Evolutionary conservation across 2,113 vertebrate genomes (phyloP).

Genomic region (Tinamus guttatus): DNA sequence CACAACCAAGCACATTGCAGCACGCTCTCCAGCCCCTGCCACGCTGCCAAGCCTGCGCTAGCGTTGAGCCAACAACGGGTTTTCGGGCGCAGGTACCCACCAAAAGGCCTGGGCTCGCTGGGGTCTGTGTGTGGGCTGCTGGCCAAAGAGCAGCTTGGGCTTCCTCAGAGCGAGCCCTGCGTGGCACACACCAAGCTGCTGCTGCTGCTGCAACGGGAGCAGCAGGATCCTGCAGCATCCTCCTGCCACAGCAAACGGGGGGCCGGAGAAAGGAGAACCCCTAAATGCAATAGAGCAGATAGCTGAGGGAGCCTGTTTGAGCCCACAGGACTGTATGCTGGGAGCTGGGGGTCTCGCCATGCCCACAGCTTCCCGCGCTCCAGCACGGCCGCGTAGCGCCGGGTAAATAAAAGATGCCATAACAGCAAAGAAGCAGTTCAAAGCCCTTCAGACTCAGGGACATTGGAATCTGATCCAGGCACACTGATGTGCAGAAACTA

Average conservation of each 20-base stretch:
- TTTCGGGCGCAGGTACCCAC: background rate
- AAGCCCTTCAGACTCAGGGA: background rate
- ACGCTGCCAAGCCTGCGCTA: fast-evolving
- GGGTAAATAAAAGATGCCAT: background rate
- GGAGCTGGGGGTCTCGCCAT: background rate
- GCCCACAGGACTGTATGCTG: background rate
- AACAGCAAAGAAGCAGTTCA: background rate
- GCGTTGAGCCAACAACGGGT: fast-evolving
- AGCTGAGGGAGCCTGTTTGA: fast-evolving
- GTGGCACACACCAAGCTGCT: fast-evolving
- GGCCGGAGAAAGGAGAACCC: background rate
- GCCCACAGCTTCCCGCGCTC: background rate
- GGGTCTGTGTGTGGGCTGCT: background rate
- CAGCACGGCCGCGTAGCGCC: background rate
- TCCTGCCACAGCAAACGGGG: background rate
- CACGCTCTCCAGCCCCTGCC: background rate
- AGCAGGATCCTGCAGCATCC: background rate
- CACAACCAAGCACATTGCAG: background rate
- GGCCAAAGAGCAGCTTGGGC: background rate
- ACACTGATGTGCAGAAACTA: background rate
- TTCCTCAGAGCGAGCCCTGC: background rate
- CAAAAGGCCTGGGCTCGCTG: fast-evolving
- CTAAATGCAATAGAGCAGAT: background rate
- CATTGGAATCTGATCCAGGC: background rate
- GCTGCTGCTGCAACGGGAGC: background rate